These are phyloP conservation scores for Chesias legatella DNA, from an alignment of 2,888 invertebrate species.

Conservation along the genomic window DNA sequence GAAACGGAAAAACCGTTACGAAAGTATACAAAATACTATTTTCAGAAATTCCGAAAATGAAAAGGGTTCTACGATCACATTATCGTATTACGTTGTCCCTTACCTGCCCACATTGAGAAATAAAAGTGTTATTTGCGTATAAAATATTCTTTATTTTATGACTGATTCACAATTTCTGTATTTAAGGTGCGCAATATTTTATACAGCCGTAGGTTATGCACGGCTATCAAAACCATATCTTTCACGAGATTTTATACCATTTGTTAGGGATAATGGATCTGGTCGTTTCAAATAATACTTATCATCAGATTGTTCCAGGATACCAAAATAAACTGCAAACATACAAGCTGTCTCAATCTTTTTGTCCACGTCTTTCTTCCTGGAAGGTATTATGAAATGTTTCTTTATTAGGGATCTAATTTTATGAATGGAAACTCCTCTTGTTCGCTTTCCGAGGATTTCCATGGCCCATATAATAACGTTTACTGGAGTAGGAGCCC, in stretches of 20 bases:
- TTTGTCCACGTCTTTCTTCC: constrained; percentile 39
- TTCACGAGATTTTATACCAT: constrained; percentile 2
- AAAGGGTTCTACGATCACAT: constrained; percentile 41
- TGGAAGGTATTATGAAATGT: constrained; percentile 45
- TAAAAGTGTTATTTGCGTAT: constrained; percentile 13
- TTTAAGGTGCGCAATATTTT: constrained; percentile 3
- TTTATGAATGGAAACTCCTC: constrained; percentile 42
- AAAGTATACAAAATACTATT: background rate
- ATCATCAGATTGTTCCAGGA: constrained; percentile 39
- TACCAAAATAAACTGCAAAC: constrained; percentile 46
- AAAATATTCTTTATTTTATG: constrained; percentile 13
- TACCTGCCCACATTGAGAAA: constrained; percentile 78
- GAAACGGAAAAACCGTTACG: background rate
- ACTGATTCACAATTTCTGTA: constrained; percentile 6
- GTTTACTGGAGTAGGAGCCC: constrained; percentile 41
- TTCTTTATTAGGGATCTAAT: constrained; percentile 45
- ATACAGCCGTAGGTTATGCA: background rate
- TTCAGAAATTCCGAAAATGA: constrained; percentile 1
- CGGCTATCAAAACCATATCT: background rate
- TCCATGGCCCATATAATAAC: constrained; percentile 56
- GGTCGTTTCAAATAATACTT: constrained; percentile 38
- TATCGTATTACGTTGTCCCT: constrained; percentile 5
- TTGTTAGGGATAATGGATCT: constrained; percentile 3
- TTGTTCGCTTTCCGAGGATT: constrained; percentile 36
- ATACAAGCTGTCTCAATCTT: constrained; percentile 43